A percentile compares a stretch with the other conserved stretches of the same genome.
These are phyloP conservation scores for Meghimatium bilineatum DNA, from an alignment of 2,888 invertebrate genomes.

Conservation along the genomic window DNA sequence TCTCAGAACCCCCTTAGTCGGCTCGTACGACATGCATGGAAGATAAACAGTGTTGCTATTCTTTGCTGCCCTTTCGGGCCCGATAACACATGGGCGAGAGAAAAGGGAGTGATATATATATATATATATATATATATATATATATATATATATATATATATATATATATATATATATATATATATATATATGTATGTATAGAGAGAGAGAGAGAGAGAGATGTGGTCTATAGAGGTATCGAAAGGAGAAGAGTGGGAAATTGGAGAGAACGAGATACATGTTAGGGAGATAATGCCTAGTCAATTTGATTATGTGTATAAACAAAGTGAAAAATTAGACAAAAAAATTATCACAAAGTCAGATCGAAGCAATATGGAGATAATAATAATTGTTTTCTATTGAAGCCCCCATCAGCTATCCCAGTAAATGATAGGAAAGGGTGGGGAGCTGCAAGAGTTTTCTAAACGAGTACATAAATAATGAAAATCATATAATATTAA, in stretches of 20 bases:
- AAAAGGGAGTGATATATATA: not conserved
- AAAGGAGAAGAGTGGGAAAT: not conserved
- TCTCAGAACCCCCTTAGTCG: too few relatives aligned
- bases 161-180: too few relatives aligned
- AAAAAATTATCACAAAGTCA: not conserved
- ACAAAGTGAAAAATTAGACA: not conserved
- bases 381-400: not conserved
- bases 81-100: too few relatives aligned
- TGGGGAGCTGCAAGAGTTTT: not conserved
- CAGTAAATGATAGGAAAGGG: not conserved
- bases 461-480: constrained; percentile 3
- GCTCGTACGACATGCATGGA: too few relatives aligned
- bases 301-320: not conserved
- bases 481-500: constrained; percentile 7
- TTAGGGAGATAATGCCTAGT: not conserved
- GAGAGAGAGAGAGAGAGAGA: not conserved
- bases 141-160: not conserved
- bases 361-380: not conserved
- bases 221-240: not conserved
- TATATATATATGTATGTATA: not conserved
- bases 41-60: too few relatives aligned
- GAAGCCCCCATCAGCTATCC: not conserved
- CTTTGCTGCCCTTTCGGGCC: too few relatives aligned
- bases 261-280: not conserved
- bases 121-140: not conserved